A percentile compares a stretch with the other conserved stretches of the same genome.
Conservation (phyloP, 2,113 vertebrate genomes). For the Stegastes partitus region DNA sequence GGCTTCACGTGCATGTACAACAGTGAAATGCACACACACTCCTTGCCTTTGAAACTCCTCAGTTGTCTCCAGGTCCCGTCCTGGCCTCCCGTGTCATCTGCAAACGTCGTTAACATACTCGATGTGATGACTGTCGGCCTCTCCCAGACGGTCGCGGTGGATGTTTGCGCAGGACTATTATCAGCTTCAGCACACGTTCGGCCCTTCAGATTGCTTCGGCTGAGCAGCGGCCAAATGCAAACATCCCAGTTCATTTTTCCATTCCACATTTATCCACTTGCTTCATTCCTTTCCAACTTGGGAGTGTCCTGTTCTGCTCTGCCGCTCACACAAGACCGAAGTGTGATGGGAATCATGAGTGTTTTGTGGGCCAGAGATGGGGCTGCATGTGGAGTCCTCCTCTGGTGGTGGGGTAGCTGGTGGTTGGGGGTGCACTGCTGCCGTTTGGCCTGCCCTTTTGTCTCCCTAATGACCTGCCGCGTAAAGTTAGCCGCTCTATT, state of each 20-base stretch:
- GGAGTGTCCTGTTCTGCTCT: conserved; percentile 51
- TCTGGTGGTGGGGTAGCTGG: conserved; percentile 23
- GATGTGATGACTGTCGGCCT: conserved; percentile 45
- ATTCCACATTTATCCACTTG: conserved; percentile 57
- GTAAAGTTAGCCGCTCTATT: conserved; percentile 75
- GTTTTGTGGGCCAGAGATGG: neutral
- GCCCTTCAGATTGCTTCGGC: conserved; percentile 51
- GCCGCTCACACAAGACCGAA: conserved; percentile 40
- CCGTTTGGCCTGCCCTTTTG: conserved; percentile 72
- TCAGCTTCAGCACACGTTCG: conserved; percentile 57
- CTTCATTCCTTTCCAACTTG: conserved; percentile 54
- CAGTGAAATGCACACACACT: conserved; percentile 46
- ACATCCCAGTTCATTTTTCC: conserved; percentile 62
- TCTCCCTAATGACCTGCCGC: conserved; percentile 73
- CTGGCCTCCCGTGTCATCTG: conserved; percentile 62
- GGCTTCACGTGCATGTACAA: conserved; percentile 17
- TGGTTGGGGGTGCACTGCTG: conserved; percentile 60
- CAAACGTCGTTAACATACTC: conserved; percentile 74
- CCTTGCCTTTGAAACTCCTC: conserved; percentile 1
- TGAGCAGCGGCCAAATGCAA: conserved; percentile 55
- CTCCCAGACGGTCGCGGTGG: conserved; percentile 50
- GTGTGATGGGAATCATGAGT: conserved; percentile 35
- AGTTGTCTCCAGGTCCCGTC: conserved; percentile 36
- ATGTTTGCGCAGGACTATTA: conserved; percentile 59
- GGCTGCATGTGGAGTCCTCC: conserved; percentile 43